A percentile compares a stretch with the other conserved stretches of the same genome.
Conservation (phyloP, 2,797 vertebrate species). For the Erpetoichthys calabaricus region DNA sequence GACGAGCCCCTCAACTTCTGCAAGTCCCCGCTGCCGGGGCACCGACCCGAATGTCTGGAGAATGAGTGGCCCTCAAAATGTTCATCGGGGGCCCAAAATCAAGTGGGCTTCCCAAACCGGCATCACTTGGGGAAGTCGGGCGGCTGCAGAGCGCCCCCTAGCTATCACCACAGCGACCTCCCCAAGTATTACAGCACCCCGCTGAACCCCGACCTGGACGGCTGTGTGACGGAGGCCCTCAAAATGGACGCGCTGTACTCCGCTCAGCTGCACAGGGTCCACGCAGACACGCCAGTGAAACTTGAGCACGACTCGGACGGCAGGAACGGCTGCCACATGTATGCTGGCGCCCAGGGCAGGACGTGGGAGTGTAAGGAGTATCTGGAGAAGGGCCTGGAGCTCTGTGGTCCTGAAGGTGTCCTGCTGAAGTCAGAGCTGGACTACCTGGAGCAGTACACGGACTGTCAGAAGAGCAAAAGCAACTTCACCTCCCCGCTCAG, state of each 20-base stretch:
- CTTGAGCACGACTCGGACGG: slow-evolving; percentile 53
- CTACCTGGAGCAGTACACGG: slow-evolving; percentile 49
- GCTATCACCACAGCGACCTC: slow-evolving; percentile 30
- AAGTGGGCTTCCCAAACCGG: slow-evolving; percentile 26
- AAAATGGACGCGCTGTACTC: slow-evolving; percentile 30
- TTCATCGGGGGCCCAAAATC: slow-evolving; percentile 20
- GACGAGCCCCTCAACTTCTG: slow-evolving; percentile 34
- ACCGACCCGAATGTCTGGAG: slow-evolving; percentile 12
- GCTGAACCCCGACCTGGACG: slow-evolving; percentile 29
- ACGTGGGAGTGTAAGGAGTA: slow-evolving; percentile 33
- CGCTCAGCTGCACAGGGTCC: slow-evolving; percentile 25
- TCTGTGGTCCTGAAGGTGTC: slow-evolving; percentile 40
- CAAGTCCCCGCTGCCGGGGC: slow-evolving; percentile 23
- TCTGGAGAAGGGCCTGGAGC: slow-evolving; percentile 25
- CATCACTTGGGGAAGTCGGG: slow-evolving; percentile 27
- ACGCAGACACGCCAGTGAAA: slow-evolving; percentile 51
- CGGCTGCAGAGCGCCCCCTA: slow-evolving; percentile 26
- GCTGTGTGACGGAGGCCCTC: slow-evolving; percentile 24
- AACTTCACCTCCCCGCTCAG: slow-evolving; percentile 48
- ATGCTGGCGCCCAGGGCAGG: slow-evolving; percentile 18
- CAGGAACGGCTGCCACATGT: slow-evolving; percentile 32
- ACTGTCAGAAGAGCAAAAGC: slow-evolving; percentile 57
- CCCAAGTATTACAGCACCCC: slow-evolving; percentile 20
- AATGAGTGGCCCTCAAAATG: slow-evolving; percentile 29
- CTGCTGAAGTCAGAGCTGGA: slow-evolving; percentile 71